phyloP scores from a whole-genome alignment of 1,140 invertebrate species.

The Platyura marginata region DNA sequence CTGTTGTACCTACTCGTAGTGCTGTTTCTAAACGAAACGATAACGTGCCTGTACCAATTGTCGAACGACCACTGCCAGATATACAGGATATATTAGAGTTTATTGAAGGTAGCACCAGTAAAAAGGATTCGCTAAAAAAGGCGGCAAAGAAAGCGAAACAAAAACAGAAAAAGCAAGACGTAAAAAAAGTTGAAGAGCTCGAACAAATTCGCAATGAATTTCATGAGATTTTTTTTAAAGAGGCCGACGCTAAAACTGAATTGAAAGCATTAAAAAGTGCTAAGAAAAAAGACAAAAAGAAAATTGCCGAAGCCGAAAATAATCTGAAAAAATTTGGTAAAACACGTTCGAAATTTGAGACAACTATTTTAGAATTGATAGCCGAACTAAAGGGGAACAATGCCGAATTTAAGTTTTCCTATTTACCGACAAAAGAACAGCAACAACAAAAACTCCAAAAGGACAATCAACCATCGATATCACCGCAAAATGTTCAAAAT shows the following conservation, averaged over 20 bases:
- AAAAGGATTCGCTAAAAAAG: constrained; percentile 11
- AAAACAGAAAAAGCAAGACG: constrained; percentile 20
- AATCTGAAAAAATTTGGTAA: constrained; percentile 22
- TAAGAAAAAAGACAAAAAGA: constrained; percentile 22
- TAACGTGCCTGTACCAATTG: background rate
- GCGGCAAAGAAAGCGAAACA: constrained; percentile 23
- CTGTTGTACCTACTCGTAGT: background rate
- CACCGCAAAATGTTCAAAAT: background rate
- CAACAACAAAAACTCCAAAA: constrained; percentile 15
- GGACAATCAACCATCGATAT: background rate
- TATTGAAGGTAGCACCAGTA: constrained; percentile 13
- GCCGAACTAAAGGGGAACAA: constrained; percentile 21
- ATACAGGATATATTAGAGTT: constrained; percentile 19
- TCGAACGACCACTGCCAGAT: background rate
- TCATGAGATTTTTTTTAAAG: constrained; percentile 22
- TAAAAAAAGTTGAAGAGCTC: constrained; percentile 19
- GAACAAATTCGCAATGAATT: constrained; percentile 19
- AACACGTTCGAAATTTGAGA: constrained; percentile 20
- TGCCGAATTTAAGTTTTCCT: constrained; percentile 20
- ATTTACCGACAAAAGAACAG: constrained; percentile 22
- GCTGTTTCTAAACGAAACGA: background rate
- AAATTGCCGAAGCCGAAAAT: constrained; percentile 18
- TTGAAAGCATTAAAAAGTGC: constrained; percentile 15
- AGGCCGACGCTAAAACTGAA: constrained; percentile 19
- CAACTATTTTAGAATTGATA: constrained; percentile 19